Conservation (phyloP, 2,113 vertebrate species). For the Montifringilla adamsi region DNA sequence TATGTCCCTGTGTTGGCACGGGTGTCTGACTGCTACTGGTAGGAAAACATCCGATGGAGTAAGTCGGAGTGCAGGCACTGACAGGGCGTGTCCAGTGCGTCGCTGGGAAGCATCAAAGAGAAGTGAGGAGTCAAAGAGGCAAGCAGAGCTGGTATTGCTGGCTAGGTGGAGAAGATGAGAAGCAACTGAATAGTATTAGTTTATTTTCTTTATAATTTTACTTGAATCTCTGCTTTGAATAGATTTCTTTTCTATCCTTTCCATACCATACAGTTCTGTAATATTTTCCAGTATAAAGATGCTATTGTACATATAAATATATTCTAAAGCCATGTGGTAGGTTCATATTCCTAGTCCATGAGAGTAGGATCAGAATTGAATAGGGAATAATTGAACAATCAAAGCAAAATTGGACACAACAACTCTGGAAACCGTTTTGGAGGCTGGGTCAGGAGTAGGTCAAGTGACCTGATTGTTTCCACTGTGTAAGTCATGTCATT, state of each 20-base stretch:
- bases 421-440: neutral
- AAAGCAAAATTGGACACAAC: neutral
- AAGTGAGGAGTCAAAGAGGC: neutral
- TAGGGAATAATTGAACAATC: neutral
- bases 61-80: neutral
- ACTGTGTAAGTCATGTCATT: neutral
- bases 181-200: neutral
- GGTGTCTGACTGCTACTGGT: accelerated
- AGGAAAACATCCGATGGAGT: neutral
- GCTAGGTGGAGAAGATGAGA: neutral
- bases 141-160: neutral
- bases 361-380: neutral
- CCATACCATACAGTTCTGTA: neutral
- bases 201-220: neutral
- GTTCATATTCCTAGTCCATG: neutral
- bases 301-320: accelerated
- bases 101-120: neutral
- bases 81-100: neutral
- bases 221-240: neutral
- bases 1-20: accelerated
- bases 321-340: neutral
- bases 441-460: neutral
- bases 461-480: neutral
- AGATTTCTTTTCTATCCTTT: neutral
- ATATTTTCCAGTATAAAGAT: neutral